Percentiles rank a stretch among this genome's conserved stretches.
phyloP scores from a whole-genome alignment of 1,140 invertebrate species.

The Galendromus occidentalis region DNA sequence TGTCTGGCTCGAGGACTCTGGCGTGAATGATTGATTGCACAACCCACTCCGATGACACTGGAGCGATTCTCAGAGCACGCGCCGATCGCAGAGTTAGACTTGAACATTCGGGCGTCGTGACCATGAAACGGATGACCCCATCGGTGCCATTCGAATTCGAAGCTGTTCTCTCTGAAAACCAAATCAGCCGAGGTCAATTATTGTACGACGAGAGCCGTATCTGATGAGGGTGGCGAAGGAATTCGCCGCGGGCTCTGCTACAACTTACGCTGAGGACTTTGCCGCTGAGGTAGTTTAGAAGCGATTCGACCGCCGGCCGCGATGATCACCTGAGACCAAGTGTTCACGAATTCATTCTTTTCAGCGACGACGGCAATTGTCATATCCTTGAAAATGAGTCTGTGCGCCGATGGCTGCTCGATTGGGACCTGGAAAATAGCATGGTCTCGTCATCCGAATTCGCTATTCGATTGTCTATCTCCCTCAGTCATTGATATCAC shows the following conservation, averaged over 20 bases:
- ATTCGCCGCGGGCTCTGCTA: too few species aligned
- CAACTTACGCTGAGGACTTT: constrained; percentile 6
- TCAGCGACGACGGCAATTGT: background rate
- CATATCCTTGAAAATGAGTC: background rate
- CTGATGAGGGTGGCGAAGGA: too few species aligned
- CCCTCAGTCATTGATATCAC: background rate
- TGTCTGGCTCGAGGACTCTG: background rate
- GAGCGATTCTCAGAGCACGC: background rate
- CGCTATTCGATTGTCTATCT: background rate
- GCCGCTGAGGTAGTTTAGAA: background rate
- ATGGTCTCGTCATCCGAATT: background rate
- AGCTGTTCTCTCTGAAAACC: background rate
- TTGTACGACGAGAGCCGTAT: too few species aligned
- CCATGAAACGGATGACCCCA: background rate
- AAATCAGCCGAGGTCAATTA: too few species aligned
- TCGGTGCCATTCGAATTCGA: background rate
- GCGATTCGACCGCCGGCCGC: background rate
- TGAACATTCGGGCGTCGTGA: background rate
- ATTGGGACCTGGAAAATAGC: background rate
- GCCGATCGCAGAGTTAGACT: background rate
- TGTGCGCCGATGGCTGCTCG: background rate
- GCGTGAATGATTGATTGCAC: constrained; percentile 3
- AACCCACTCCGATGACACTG: background rate
- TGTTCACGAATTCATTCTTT: constrained; percentile 1
- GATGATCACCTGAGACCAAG: constrained; percentile 3